phyloP scores from a whole-genome alignment of 2,797 vertebrate species.

The Nannoperca obscura region DNA sequence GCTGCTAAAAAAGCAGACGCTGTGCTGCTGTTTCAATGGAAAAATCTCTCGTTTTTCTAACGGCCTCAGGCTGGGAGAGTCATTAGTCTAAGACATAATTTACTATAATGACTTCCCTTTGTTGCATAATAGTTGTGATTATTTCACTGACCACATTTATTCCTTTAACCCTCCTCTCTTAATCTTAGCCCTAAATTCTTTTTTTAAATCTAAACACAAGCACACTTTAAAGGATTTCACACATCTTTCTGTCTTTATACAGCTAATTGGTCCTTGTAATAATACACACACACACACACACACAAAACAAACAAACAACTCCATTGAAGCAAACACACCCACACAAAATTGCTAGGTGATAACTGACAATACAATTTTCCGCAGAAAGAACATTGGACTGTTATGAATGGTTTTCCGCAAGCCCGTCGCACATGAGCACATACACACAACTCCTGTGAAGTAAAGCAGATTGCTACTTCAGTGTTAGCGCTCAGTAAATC shows the following conservation, averaged over 20 bases:
- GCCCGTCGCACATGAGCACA: neutral
- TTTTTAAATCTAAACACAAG: slow-evolving; percentile 3
- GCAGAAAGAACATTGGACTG: neutral
- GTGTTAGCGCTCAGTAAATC: slow-evolving; percentile 52
- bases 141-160: slow-evolving; percentile 27
- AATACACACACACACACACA: slow-evolving; percentile 4
- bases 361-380: slow-evolving; percentile 6
- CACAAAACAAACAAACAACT: neutral
- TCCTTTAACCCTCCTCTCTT: slow-evolving; percentile 11
- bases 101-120: slow-evolving; percentile 45
- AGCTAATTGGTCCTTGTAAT: slow-evolving; percentile 5
- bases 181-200: neutral
- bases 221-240: neutral
- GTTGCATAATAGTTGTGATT: slow-evolving; percentile 26
- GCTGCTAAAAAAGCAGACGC: slow-evolving; percentile 41
- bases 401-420: slow-evolving; percentile 14
- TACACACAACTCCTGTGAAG: slow-evolving; percentile 30
- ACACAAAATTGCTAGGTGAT: slow-evolving; percentile 7
- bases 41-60: slow-evolving; percentile 31
- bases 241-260: neutral
- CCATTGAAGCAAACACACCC: neutral
- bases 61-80: slow-evolving; percentile 26
- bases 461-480: slow-evolving; percentile 49
- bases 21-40: slow-evolving; percentile 31
- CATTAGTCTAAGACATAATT: slow-evolving; percentile 50